Evolutionary conservation across 2,888 invertebrate species (phyloP).

Genomic region (Chironomus riparius): DNA sequence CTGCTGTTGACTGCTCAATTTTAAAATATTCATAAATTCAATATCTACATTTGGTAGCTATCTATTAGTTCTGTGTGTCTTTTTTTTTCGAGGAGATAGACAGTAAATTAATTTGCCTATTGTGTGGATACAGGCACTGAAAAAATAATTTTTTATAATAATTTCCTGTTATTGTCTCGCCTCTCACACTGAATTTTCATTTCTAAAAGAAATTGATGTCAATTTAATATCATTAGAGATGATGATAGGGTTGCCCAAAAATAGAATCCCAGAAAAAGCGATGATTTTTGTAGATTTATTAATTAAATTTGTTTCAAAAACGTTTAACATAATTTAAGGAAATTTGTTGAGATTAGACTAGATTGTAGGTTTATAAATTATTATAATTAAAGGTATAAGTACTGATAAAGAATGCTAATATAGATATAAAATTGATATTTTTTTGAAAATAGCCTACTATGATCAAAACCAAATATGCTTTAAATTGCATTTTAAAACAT

Average conservation of each 20-base stretch:
- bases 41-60: no score
- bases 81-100: not conserved
- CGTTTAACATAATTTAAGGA: not conserved
- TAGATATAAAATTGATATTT: no score
- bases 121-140: not conserved
- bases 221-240: slow-evolving; percentile 7
- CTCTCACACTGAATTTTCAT: not conserved
- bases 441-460: no score
- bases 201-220: not conserved
- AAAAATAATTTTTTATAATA: slow-evolving; percentile 4
- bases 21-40: no score
- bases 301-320: not conserved
- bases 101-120: slow-evolving; percentile 24
- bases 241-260: not conserved
- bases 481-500: no score
- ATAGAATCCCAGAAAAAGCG: not conserved
- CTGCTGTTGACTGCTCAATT: no score
- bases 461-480: no score
- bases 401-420: no score
- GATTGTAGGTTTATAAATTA: no score
- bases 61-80: no score
- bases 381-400: no score
- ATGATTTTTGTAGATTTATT: not conserved
- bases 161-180: slow-evolving; percentile 21
- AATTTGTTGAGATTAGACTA: not conserved